These are phyloP conservation scores for Eupithecia vulgata DNA, from an alignment of 2,888 invertebrate species.

Conservation along the genomic window DNA sequence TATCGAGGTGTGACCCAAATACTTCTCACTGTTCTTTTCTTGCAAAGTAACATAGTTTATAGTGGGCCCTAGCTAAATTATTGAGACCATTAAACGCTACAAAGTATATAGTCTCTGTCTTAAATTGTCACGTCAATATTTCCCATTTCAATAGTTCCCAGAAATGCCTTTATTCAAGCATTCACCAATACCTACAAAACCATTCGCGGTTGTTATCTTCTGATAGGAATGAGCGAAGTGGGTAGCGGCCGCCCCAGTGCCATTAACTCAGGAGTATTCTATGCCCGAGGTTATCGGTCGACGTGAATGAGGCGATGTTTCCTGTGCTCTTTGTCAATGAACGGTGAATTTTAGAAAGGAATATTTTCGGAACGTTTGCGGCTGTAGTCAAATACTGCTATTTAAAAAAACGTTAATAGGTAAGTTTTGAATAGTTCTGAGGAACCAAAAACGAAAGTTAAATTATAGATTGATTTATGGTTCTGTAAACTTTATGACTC, in stretches of 20 bases:
- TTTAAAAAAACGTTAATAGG: background rate
- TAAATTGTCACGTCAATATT: background rate
- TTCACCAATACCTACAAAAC: background rate
- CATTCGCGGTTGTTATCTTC: conserved; percentile 18
- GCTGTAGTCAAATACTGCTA: background rate
- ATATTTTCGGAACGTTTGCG: background rate
- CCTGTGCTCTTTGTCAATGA: conserved; percentile 15
- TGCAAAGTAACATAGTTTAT: too few species aligned
- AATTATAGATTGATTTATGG: too few species aligned
- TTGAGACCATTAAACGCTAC: too few species aligned
- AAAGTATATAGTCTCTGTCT: too few species aligned
- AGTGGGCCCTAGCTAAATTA: too few species aligned
- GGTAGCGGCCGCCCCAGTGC: conserved; percentile 57
- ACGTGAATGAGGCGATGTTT: conserved; percentile 24
- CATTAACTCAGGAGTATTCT: conserved; percentile 52
- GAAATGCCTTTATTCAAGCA: background rate
- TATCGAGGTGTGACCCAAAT: too few species aligned
- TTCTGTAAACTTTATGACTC: too few species aligned
- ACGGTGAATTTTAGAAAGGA: background rate
- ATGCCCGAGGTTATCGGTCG: conserved; percentile 24
- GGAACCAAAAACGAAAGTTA: background rate
- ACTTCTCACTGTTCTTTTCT: too few species aligned
- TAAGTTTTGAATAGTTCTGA: background rate
- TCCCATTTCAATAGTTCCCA: background rate
- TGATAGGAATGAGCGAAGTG: conserved; percentile 62